Evolutionary conservation across 2,797 vertebrate species (phyloP).

Genomic region (Eremophila alpestris): DNA sequence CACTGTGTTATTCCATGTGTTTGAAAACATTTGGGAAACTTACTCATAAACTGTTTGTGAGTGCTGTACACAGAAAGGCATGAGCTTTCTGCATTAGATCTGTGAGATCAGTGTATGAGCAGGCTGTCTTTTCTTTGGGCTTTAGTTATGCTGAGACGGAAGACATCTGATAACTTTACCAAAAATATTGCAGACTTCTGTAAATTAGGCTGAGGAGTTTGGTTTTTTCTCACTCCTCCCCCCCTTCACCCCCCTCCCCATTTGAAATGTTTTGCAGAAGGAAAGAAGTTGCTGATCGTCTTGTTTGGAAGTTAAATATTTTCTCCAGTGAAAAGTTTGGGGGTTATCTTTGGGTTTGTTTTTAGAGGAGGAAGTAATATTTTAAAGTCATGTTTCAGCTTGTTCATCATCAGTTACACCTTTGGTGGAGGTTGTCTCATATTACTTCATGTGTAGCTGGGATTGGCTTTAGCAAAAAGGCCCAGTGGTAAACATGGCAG

Average conservation of each 20-base stretch:
- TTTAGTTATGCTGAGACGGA: not conserved
- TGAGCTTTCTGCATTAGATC: not conserved
- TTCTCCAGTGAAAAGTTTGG: not conserved
- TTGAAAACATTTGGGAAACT: conserved; percentile 2
- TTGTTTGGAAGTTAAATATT: not conserved
- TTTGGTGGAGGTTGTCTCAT: not conserved
- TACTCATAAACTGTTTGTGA: not conserved
- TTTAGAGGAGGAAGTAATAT: not conserved
- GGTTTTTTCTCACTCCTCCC: accelerated
- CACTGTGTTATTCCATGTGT: not conserved
- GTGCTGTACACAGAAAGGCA: not conserved
- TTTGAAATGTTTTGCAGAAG: not conserved
- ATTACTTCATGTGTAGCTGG: not conserved
- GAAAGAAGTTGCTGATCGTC: not conserved
- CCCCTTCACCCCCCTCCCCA: too few species aligned
- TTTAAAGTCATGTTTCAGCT: not conserved
- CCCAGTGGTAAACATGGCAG: not conserved
- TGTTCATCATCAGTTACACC: not conserved
- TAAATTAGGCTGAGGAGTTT: not conserved
- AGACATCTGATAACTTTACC: conserved; percentile 16
- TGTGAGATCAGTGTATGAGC: not conserved
- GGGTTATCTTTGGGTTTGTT: not conserved
- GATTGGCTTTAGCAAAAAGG: not conserved
- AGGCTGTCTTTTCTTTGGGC: not conserved
- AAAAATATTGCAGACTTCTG: not conserved